A percentile compares a stretch with the other conserved stretches of the same genome.
Evolutionary conservation across 2,888 invertebrate species (phyloP).

Genomic region (Conus canariensis): DNA sequence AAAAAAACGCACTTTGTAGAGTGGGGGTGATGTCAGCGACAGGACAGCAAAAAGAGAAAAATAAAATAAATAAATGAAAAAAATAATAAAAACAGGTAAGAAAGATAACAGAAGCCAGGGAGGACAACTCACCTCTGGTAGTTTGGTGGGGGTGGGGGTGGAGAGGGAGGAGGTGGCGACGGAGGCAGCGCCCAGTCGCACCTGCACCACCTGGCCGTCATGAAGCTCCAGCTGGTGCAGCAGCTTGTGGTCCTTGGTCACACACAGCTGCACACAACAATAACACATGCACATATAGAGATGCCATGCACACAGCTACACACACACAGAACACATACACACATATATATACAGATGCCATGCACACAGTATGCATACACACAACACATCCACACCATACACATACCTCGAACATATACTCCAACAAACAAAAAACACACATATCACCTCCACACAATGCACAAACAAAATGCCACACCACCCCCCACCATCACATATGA

Average conservation of each 20-base stretch:
- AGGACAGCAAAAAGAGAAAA: too few species aligned
- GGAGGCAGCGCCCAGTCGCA: conserved; percentile 59
- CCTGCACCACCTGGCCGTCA: conserved; percentile 74
- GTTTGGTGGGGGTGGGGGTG: conserved; percentile 53
- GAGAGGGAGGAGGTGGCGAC: conserved; percentile 45
- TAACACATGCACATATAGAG: conserved; percentile 42
- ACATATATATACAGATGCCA: background rate
- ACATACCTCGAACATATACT: too few species aligned
- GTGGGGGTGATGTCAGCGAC: too few species aligned
- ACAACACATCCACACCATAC: too few species aligned
- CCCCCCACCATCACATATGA: background rate
- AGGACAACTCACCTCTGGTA: conserved; percentile 39
- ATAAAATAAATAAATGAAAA: too few species aligned
- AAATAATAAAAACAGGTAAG: background rate
- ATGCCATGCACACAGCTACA: background rate
- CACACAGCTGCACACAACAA: conserved; percentile 64
- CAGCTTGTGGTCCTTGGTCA: conserved; percentile 77
- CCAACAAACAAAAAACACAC: background rate
- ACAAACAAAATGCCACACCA: background rate
- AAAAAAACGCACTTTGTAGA: too few species aligned
- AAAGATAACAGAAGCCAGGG: background rate
- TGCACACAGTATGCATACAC: background rate
- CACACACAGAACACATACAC: background rate
- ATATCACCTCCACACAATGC: background rate
- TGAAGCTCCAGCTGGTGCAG: conserved; percentile 78